phyloP scores from a whole-genome alignment of 2,797 vertebrate genomes.

The Labeo calbasu region DNA sequence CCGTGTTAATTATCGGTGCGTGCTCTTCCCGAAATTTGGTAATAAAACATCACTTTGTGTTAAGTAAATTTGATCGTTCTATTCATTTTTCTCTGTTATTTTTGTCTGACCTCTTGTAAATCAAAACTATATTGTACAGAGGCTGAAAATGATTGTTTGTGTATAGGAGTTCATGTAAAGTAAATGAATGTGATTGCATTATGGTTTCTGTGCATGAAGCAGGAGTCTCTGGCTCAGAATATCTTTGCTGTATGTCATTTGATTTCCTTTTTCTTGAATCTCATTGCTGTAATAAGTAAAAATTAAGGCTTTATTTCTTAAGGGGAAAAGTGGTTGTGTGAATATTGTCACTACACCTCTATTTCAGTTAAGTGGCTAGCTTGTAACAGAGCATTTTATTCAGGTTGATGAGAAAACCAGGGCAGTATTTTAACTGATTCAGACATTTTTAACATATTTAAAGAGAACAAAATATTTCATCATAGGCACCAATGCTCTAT shows the following conservation, averaged over 20 bases:
- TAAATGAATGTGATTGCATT: not conserved
- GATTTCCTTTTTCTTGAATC: not conserved
- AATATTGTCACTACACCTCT: not conserved
- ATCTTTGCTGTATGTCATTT: not conserved
- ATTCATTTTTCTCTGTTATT: not conserved
- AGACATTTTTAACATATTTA: not conserved
- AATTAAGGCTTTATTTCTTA: conserved; percentile 45
- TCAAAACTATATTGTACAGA: not conserved
- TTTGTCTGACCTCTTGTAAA: not conserved
- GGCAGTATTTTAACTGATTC: not conserved
- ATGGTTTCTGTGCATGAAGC: not conserved
- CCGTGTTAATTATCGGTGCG: no score
- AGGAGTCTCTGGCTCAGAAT: not conserved
- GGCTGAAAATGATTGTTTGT: not conserved
- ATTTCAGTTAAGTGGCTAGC: not conserved
- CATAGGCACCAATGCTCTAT: not conserved
- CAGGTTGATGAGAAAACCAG: not conserved
- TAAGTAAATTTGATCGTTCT: not conserved
- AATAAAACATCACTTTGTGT: not conserved
- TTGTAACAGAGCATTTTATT: not conserved
- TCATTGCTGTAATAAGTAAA: conserved; percentile 24
- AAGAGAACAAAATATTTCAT: not conserved
- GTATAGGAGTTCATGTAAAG: not conserved
- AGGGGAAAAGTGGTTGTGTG: not conserved
- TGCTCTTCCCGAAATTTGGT: no score